Conservation (phyloP, 2,888 invertebrate species). For the Idaea dimidiata region DNA sequence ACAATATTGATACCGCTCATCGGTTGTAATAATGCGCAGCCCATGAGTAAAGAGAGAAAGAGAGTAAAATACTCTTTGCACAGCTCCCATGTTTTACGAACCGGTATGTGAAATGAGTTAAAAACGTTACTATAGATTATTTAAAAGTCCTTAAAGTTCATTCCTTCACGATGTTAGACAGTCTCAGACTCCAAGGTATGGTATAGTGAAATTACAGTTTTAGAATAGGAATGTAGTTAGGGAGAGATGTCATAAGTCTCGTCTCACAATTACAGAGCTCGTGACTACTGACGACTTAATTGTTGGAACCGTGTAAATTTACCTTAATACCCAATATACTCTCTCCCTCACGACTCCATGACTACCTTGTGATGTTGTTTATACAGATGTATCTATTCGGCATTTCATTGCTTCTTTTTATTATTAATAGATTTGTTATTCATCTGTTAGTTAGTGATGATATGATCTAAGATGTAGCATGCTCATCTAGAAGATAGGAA, state of each 20-base stretch:
- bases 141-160: no score
- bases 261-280: constrained; percentile 41
- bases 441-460: no score
- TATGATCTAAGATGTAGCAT: no score
- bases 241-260: constrained; percentile 60
- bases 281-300: constrained; percentile 67
- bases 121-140: no score
- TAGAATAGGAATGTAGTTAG: constrained; percentile 12
- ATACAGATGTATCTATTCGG: constrained; percentile 36
- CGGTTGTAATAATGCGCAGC: no score
- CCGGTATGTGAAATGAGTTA: no score
- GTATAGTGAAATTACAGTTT: constrained; percentile 15
- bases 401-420: background rate
- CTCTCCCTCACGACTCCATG: constrained; percentile 66
- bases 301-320: constrained; percentile 76
- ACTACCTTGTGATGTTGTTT: constrained; percentile 74
- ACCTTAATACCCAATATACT: constrained; percentile 72
- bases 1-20: no score
- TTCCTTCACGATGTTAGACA: constrained; percentile 4
- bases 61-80: no score
- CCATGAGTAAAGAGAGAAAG: no score
- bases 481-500: no score
- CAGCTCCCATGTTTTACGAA: no score
- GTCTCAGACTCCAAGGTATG: background rate
- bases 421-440: no score